Evolutionary conservation across 2,797 vertebrate genomes (phyloP).

Genomic region (Anableps anableps): DNA sequence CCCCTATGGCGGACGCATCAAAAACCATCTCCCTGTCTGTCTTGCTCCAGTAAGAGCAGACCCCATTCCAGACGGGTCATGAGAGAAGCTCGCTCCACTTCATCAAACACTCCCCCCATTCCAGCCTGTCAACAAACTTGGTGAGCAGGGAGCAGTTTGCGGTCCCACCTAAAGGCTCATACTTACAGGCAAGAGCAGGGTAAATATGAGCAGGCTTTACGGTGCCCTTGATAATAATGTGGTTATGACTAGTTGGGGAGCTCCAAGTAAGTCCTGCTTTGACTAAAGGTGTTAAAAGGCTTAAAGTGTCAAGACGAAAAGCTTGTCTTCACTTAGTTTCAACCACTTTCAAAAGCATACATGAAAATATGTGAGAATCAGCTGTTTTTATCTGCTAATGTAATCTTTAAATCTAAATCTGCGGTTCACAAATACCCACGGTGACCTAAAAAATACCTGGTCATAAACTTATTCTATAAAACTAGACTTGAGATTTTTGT

Average conservation of each 20-base stretch:
- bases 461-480: background rate
- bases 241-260: constrained; percentile 43
- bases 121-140: constrained; percentile 61
- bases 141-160: constrained; percentile 34
- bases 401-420: background rate
- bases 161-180: constrained; percentile 49
- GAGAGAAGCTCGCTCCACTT: constrained; percentile 45
- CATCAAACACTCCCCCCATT: constrained; percentile 54
- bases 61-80: constrained; percentile 59
- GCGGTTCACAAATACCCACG: background rate
- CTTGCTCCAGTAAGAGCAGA: constrained; percentile 23
- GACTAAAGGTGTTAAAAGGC: constrained; percentile 40
- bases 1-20: constrained; percentile 48
- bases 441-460: background rate
- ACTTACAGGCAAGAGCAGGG: constrained; percentile 27
- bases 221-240: constrained; percentile 44
- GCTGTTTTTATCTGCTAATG: background rate
- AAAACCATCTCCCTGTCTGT: constrained; percentile 31
- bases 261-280: constrained; percentile 23
- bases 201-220: constrained; percentile 33
- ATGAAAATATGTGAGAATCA: background rate
- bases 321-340: constrained; percentile 8
- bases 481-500: background rate
- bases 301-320: constrained; percentile 4
- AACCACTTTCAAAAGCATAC: background rate